Conservation (phyloP, 2,113 vertebrate genomes). For the Oncorhynchus gorbuscha region DNA sequence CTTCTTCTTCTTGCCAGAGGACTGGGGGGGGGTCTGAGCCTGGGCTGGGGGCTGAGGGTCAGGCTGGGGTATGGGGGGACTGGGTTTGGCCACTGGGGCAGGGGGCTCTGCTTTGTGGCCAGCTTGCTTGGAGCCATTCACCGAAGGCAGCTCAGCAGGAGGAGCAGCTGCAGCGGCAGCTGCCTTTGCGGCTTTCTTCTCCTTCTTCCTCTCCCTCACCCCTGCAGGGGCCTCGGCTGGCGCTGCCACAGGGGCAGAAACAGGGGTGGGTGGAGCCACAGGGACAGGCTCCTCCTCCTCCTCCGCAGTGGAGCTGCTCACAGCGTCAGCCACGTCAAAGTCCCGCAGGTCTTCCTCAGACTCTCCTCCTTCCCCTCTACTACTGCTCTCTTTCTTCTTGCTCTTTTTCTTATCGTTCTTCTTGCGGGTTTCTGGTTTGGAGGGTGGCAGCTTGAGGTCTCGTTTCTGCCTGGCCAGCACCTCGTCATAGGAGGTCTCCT, state of each 20-base stretch:
- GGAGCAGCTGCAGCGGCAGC: slow-evolving; percentile 15
- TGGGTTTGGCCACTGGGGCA: slow-evolving; percentile 80
- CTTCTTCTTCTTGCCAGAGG: slow-evolving; percentile 83
- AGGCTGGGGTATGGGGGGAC: slow-evolving; percentile 62
- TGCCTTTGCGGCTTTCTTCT: slow-evolving; percentile 73
- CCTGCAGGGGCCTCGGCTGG: slow-evolving; percentile 65
- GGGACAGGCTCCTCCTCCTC: slow-evolving; percentile 64
- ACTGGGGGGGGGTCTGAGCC: slow-evolving; percentile 59
- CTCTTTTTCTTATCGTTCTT: slow-evolving; percentile 94
- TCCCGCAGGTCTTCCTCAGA: slow-evolving; percentile 89
- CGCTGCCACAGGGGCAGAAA: slow-evolving; percentile 49
- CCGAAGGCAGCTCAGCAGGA: slow-evolving; percentile 69
- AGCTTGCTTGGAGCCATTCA: slow-evolving; percentile 81
- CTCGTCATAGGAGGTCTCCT: slow-evolving; percentile 96
- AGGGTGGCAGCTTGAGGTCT: slow-evolving; percentile 83
- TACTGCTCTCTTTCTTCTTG: slow-evolving; percentile 89
- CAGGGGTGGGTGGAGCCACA: slow-evolving; percentile 39
- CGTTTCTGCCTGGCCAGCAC: slow-evolving; percentile 92
- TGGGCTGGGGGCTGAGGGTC: slow-evolving; percentile 50
- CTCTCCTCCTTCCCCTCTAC: slow-evolving; percentile 81
- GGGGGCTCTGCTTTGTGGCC: slow-evolving; percentile 79
- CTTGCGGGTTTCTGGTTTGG: slow-evolving; percentile 86
- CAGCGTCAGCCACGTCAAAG: slow-evolving; percentile 81
- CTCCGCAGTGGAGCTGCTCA: slow-evolving; percentile 59
- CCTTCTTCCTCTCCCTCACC: slow-evolving; percentile 88